Evolutionary conservation across 2,113 vertebrate genomes (phyloP), one percentile per base, ranked within the genome.

Genomic region (Phainopepla nitens): DNA sequence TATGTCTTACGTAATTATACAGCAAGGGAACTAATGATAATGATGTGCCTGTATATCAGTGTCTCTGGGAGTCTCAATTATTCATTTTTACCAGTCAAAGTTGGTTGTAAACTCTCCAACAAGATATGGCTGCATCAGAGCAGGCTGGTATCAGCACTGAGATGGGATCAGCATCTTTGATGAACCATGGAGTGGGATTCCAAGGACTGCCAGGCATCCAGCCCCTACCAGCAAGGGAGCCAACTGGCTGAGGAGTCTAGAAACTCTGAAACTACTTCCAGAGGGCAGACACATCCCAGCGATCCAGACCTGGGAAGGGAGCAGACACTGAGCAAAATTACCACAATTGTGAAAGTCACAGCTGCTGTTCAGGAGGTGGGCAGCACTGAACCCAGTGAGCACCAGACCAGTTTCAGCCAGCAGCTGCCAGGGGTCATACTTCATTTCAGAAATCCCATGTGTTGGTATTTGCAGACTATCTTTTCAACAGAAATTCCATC

Each of bases 361-460:
- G 93, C 92, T 95, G 95, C 66, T 81, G 36, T 80, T 90, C 90
- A 45, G 85, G 82, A 92, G 62, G 85, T 79, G 58, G 84, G 58
- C 90, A 95, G 75, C n/a, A 25, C n/a, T 49, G 78, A 79, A 73
- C 65, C 58, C 15, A 1, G 5, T 14, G 23, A 87, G n/a, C 58
- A 82, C 57, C 69, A 54, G 12, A 45, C n/a, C 20, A 39, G 3
- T 88, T 64, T 68, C 92, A 76, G 47, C 36, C 85, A 90, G 85
- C 90, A 93, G 85, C 88, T 96, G 85, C 85, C 66, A 76, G 36
- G 36, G 78, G 84, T 86, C 72, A 42, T 92, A 18, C 72, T 81
- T 88, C 78, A 92, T 80, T 79, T 87, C 90, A 86, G 58, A 79
- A 93, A 79, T 60, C 70, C 84, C 61, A 64, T 73, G 73, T 85